Conservation (phyloP, 2,888 invertebrate species). For the Trisateles emortualis region DNA sequence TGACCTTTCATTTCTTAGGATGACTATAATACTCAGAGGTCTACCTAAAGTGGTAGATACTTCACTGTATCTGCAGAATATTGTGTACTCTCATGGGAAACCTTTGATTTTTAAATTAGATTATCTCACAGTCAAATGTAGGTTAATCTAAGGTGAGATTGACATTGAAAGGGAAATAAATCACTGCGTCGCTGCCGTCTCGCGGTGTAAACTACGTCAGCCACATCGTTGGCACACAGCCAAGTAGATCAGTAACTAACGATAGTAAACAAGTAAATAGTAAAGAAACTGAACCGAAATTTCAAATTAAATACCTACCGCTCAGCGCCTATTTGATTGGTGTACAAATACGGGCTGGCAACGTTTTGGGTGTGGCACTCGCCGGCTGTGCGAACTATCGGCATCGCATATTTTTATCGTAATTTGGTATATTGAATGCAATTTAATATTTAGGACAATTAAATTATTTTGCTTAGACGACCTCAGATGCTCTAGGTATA, state of each 20-base stretch:
- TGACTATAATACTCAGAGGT: neutral
- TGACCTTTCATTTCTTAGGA: neutral
- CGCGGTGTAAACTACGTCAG: slow-evolving; percentile 58
- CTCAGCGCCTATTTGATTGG: no score
- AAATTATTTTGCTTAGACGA: no score
- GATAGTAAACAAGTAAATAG: no score
- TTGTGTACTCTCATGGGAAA: slow-evolving; percentile 2
- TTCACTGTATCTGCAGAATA: neutral
- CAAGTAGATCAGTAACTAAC: slow-evolving; percentile 64
- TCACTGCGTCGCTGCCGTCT: slow-evolving; percentile 58
- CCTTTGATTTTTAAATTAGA: slow-evolving; percentile 27
- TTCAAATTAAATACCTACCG: no score
- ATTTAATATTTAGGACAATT: no score
- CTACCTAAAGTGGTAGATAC: neutral
- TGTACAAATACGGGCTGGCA: no score
- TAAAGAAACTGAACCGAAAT: no score
- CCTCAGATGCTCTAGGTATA: no score
- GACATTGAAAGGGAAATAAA: slow-evolving; percentile 72
- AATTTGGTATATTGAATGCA: no score
- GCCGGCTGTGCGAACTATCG: no score
- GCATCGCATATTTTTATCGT: no score
- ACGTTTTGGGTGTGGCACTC: no score
- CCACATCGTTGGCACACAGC: slow-evolving; percentile 63
- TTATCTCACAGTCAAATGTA: slow-evolving; percentile 46
- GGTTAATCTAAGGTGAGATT: slow-evolving; percentile 65